Evolutionary conservation across 2,797 vertebrate genomes (phyloP).

Genomic region (Lindbergichthys nudifrons): DNA sequence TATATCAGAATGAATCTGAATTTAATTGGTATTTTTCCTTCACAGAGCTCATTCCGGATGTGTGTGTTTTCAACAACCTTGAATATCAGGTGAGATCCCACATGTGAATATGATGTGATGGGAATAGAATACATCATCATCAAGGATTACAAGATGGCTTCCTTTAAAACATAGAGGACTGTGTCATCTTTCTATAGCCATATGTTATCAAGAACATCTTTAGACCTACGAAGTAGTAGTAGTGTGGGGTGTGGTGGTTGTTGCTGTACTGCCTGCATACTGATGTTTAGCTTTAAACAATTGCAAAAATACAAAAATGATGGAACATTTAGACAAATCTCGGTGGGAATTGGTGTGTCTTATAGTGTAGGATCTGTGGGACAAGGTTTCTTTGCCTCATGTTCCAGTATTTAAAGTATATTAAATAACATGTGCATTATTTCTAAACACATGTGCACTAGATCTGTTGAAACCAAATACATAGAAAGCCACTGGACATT

Average conservation of each 20-base stretch:
- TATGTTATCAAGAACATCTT: background rate
- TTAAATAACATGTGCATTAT: background rate
- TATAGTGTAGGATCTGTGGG: no score
- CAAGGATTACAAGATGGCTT: background rate
- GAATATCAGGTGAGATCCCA: conserved; percentile 75
- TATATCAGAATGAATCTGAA: background rate
- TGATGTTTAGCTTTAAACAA: no score
- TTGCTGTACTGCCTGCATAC: no score
- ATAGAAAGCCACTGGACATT: background rate
- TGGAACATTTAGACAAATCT: no score
- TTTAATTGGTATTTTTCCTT: conserved; percentile 7
- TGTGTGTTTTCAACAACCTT: conserved; percentile 76
- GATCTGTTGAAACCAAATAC: background rate
- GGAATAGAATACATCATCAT: background rate
- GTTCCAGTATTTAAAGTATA: background rate
- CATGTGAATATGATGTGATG: background rate
- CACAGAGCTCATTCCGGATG: conserved; percentile 46
- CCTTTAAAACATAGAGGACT: background rate
- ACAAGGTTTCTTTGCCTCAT: background rate
- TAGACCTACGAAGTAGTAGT: background rate
- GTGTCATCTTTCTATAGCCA: background rate
- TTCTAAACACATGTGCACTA: background rate
- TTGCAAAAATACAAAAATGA: background rate
- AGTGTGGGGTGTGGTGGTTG: background rate
- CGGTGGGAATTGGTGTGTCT: background rate